Base-by-base conservation (phyloP, 2,888 invertebrate species). In the Aromia moschata region DNA sequence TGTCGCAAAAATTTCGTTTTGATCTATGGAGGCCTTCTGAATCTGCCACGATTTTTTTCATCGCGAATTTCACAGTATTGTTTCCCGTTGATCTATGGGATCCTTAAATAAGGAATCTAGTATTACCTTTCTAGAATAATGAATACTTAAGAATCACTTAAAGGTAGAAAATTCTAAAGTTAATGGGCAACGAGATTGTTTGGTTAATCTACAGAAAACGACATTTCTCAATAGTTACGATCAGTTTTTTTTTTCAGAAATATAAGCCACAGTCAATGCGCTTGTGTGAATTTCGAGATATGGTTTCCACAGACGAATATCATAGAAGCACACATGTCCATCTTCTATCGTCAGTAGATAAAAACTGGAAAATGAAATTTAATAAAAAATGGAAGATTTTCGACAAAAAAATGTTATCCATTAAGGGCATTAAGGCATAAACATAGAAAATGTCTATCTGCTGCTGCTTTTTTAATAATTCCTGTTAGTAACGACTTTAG, bases 221-320 rank as follows among this genome's bases (percentile, higher is more conserved):
- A n/a, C n/a, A n/a, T n/a, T n/a, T n/a, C 60, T 67, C 76, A 62
- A 66, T 73, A 49, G 68, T 74, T 54, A 74, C 65, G 70, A 76
- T 77, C 67, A 73, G 74, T 12, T 4, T 51, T 56, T 58, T 58
- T 45, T 65, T 63, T 7, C 65, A 65, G 65, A 63, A 60, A 36
- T 56, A 51, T 9, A 58, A 57, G 30, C 47, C 15, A 11, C 30
- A 38, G 16, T 18, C 52, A 2, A 36, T 60, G 20, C 40, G 45
- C 1, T 52, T 54, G 9, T 66, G 66, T 51, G 51, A 60, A 41
- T 66, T 66, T 38, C 41, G 38, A 4, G 66, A 66, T 31, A 51
- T 38, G 15, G 60, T 64, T 11, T 55, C 46, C 3, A 46, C 47
- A 2, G 38, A 57, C 36, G 40, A 52, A 16, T 38, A 25, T 41